Evolutionary conservation across 2,797 vertebrate genomes (phyloP).

Genomic region (Hypotaenidia philippensis): DNA sequence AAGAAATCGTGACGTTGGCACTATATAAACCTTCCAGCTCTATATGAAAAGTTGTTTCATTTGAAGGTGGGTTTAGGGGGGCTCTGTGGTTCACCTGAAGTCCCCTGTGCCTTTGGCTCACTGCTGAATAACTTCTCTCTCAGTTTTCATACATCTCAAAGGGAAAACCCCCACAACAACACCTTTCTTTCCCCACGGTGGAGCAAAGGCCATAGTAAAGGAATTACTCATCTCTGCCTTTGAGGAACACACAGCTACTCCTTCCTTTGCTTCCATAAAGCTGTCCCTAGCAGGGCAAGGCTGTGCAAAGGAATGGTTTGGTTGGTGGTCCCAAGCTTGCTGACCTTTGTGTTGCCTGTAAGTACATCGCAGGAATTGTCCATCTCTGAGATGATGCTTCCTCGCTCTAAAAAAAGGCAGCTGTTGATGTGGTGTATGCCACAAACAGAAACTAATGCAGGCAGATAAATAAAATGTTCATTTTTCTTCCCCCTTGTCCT

Average conservation of each 20-base stretch:
- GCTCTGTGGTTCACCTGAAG: background rate
- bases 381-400: background rate
- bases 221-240: background rate
- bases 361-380: background rate
- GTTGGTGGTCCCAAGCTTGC: background rate
- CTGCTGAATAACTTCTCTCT: background rate
- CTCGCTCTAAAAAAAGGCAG: background rate
- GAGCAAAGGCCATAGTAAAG: background rate
- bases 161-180: background rate
- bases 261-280: background rate
- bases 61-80: background rate
- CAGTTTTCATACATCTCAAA: background rate
- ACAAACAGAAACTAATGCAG: background rate
- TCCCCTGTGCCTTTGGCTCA: background rate
- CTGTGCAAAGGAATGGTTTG: background rate
- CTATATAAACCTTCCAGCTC: background rate
- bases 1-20: fast-evolving
- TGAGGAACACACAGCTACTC: background rate
- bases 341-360: background rate
- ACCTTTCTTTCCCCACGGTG: background rate
- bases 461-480: background rate
- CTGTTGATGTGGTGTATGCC: no score
- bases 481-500: fast-evolving
- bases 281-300: background rate
- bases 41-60: background rate